Conservation (phyloP, 1,140 invertebrate genomes). For the Bombus superbus region DNA sequence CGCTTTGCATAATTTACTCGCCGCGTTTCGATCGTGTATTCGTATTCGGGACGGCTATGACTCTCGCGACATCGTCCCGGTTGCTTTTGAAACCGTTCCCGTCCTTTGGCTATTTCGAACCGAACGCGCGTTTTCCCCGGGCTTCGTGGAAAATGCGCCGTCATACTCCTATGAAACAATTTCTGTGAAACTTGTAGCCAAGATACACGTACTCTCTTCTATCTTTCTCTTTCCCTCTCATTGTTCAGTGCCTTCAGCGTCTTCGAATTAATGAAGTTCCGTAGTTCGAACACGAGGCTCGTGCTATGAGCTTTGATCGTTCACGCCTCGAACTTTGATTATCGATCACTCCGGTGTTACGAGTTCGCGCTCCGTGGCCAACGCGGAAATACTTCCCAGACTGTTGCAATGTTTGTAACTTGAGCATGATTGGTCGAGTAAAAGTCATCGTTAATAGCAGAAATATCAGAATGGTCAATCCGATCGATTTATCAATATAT, state of each 20-base stretch:
- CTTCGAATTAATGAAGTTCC: background rate
- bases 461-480: background rate
- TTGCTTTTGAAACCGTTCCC: slow-evolving; percentile 46
- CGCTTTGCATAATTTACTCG: slow-evolving; percentile 72
- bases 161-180: background rate
- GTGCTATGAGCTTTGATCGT: background rate
- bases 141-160: slow-evolving; percentile 1
- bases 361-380: background rate
- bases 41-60: slow-evolving; percentile 63
- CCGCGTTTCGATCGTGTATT: slow-evolving; percentile 68
- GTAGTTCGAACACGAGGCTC: background rate
- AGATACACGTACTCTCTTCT: background rate
- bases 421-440: background rate
- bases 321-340: slow-evolving; percentile 2
- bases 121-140: background rate
- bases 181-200: background rate
- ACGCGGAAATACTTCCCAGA: background rate
- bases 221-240: background rate
- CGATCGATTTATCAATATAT: background rate
- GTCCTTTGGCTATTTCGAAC: background rate
- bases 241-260: background rate
- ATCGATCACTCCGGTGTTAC: background rate
- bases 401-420: background rate
- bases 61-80: slow-evolving; percentile 58
- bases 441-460: background rate